A percentile compares a stretch with the other conserved stretches of the same genome.
Evolutionary conservation across 2,797 vertebrate species (phyloP).

Genomic region (Gallinago stenura): DNA sequence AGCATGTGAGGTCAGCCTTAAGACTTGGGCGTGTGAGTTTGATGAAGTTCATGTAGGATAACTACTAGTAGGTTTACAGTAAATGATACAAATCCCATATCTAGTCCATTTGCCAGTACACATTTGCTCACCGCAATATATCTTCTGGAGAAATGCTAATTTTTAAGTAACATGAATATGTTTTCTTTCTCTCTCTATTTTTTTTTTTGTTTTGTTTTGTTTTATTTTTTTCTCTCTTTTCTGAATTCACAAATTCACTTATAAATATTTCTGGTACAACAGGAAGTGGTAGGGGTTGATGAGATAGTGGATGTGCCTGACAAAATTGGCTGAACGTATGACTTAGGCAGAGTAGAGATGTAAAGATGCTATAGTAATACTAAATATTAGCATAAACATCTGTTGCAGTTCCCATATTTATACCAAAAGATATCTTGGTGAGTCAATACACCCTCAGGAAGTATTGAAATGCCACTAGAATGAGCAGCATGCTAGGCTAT

Average conservation of each 20-base stretch:
- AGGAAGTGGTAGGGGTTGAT: background rate
- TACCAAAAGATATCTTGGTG: background rate
- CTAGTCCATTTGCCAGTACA: background rate
- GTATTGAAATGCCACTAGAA: background rate
- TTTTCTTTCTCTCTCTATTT: background rate
- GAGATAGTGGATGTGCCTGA: background rate
- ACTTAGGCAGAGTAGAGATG: background rate
- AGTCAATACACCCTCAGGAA: background rate
- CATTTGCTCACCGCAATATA: background rate
- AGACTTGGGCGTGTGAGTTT: background rate
- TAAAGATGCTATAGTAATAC: background rate
- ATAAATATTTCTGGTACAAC: background rate
- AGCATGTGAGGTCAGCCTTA: slow-evolving; percentile 36
- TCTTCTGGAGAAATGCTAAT: background rate
- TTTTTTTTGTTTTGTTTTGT: too few species aligned
- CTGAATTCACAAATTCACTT: background rate
- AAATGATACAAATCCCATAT: background rate
- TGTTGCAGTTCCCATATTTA: background rate
- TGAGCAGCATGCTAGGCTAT: background rate
- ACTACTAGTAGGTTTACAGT: slow-evolving; percentile 9
- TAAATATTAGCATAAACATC: background rate
- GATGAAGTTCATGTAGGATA: background rate
- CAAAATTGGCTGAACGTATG: background rate
- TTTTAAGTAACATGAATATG: background rate
- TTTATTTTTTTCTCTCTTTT: background rate